Base-by-base conservation (phyloP, 2,888 invertebrate genomes). In the Keiferia lycopersicella region DNA sequence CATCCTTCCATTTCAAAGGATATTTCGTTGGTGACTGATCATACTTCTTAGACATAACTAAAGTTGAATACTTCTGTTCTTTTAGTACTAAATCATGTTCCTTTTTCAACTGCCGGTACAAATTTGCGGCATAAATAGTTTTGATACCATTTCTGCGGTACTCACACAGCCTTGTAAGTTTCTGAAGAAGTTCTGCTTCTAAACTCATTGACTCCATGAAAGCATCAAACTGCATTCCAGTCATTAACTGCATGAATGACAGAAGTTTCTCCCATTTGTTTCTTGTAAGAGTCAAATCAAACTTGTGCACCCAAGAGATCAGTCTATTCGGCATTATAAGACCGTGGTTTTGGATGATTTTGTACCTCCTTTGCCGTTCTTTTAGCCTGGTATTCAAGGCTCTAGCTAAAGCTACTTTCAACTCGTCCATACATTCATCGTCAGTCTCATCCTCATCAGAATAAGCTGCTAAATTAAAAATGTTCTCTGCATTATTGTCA, bases 401-500 rank as follows among this genome's bases (percentile, higher is more conserved):
- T 65, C 93, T 93, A 0, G 95, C 89, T 11, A 97, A 86, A 16
- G 95, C 94, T 65, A 93, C 92, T 80, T 96, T 95, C 62, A 98
- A 81, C 41, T 94, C 92, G 71, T 93, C 92, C 73, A 94, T 89
- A 61, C 94, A 84, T 38, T 93, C 85, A 73, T 92, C 92, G 71
- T 87, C 82, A 16, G 18, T 16, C 0, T 62, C 61, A 16, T 85
- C 84, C 68, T 94, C 93, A 64, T 87, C 87, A 0, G 87, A 81
- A 63, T 93, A 92, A 56, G 73, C 77, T 65, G 85, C 87, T 62
- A 86, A 83, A 77, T 88, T 86, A 65, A 95, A 87, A 56, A 96
- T 88, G 67, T 93, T 92, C 81, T 98, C 98, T 0, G 97, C 96
- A 75, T 95, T 95, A 67, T 96, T 94, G 80, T 97, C 97, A 78